Evolutionary conservation across 1,140 invertebrate genomes (phyloP).

Genomic region (Drosophila burlai): DNA sequence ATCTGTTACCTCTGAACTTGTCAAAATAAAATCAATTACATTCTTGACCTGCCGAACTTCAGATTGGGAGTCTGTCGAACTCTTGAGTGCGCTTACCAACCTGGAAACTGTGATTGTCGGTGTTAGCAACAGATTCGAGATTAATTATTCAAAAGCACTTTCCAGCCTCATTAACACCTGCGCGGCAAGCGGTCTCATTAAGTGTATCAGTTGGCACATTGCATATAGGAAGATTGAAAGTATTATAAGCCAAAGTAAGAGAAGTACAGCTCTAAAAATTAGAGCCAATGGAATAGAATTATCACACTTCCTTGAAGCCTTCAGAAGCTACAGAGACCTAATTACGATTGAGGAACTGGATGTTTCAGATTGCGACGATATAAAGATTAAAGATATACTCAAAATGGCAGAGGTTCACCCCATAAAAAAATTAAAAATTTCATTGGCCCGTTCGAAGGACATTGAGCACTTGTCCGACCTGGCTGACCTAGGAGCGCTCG

Average conservation of each 20-base stretch:
- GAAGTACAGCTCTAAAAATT: not conserved
- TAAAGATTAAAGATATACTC: not conserved
- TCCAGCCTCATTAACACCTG: too few relatives aligned
- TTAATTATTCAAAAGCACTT: not conserved
- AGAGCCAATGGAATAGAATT: too few relatives aligned
- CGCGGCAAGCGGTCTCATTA: not conserved
- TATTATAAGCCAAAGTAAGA: not conserved
- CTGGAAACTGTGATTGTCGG: not conserved
- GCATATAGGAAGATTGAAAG: not conserved
- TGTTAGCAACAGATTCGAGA: not conserved
- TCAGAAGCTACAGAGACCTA: not conserved
- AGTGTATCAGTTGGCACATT: not conserved
- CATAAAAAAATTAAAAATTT: not conserved
- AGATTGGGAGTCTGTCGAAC: not conserved
- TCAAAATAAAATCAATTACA: conserved; percentile 1
- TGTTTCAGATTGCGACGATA: accelerated
- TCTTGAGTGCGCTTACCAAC: not conserved
- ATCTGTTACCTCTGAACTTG: not conserved
- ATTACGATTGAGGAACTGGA: not conserved
- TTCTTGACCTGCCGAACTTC: not conserved
- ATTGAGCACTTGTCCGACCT: conserved; percentile 1
- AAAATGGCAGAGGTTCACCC: not conserved
- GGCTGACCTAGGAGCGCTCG: not conserved
- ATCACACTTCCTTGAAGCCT: not conserved
- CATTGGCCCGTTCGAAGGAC: not conserved